Base-by-base conservation (phyloP, 2,888 invertebrate species). In the Penaeus monodon region DNA sequence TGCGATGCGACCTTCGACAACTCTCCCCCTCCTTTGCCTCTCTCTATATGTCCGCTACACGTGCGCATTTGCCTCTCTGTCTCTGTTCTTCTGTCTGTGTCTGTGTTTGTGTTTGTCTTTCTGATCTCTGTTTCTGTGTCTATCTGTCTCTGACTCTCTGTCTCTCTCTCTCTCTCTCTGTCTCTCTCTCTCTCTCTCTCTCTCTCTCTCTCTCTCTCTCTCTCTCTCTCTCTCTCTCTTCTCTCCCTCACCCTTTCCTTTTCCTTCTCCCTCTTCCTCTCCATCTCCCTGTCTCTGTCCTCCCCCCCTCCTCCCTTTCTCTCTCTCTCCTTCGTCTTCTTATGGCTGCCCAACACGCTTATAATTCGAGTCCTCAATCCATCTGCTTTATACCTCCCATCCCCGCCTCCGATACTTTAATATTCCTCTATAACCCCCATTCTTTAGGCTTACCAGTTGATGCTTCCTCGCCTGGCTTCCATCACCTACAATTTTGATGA, bases 11-110 rank as follows among this genome's bases (percentile, higher is more conserved):
- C 33, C 33, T 29, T 29, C 70, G 27, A 27, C 70, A 29, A 70
- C 70, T 29, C 70, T 14, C 70, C 70, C n/a, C 70, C 70, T 70
- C 70, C 70, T 29, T 20, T 68, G 14, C 70, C 70, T 70, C 70
- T 70, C 70, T 70, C 17, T 70, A 8, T 70, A 14, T 29, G 17
- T 70, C 70, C 17, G 12, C 33, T 70, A 29, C 70, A 70, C 24
- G 27, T 29, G 14, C 17, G 70, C 4, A 70, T 70, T 70, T 29
- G 70, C 22, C 70, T 70, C n/a, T 70, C 24, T 22, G 20, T 70
- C n/a, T 29, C 17, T 70, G 27, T 24, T 22, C 24, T 17, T 70
- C n/a, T 17, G 27, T 70, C 70, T 70, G 14, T 29, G 14, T 70
- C 70, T 70, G 17, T 29, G 14, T 24, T 14, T 29, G 27, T 70